Evolutionary conservation across 2,797 vertebrate species (phyloP).

Genomic region (Artibeus lituratus): DNA sequence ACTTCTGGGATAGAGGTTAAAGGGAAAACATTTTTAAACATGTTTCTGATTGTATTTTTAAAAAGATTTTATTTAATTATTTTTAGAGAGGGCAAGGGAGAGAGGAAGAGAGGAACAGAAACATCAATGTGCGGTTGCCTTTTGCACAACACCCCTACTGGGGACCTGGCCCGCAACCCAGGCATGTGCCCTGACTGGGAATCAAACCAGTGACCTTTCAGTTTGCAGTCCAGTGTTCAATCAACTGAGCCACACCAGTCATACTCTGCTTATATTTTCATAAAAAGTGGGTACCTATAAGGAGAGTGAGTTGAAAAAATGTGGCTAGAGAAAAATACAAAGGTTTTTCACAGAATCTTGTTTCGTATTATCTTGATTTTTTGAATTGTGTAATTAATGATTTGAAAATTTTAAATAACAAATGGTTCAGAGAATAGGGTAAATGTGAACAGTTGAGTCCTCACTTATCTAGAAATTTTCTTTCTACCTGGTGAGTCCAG

Average conservation of each 20-base stretch:
- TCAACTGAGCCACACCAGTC: background rate
- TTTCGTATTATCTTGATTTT: background rate
- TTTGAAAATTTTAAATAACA: background rate
- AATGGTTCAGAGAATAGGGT: background rate
- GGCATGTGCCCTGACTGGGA: background rate
- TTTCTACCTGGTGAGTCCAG: background rate
- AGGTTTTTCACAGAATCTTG: background rate
- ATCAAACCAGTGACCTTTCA: background rate
- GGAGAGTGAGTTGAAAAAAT: background rate
- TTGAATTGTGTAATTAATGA: background rate
- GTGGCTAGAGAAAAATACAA: background rate
- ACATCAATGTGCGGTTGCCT: background rate
- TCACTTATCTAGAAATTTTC: background rate
- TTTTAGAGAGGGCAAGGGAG: background rate
- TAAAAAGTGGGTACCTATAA: background rate
- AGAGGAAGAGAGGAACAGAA: background rate
- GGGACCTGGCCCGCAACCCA: background rate
- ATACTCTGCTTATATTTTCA: background rate
- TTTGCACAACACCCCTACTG: background rate
- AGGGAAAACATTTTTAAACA: background rate
- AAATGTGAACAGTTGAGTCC: background rate
- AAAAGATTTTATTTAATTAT: background rate
- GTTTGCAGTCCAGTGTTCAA: background rate
- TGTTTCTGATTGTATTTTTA: background rate
- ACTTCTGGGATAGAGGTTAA: background rate